A percentile compares a stretch with the other conserved stretches of the same genome.
These are phyloP conservation scores for Autographa gamma DNA, from an alignment of 2,888 invertebrate species.

Conservation along the genomic window DNA sequence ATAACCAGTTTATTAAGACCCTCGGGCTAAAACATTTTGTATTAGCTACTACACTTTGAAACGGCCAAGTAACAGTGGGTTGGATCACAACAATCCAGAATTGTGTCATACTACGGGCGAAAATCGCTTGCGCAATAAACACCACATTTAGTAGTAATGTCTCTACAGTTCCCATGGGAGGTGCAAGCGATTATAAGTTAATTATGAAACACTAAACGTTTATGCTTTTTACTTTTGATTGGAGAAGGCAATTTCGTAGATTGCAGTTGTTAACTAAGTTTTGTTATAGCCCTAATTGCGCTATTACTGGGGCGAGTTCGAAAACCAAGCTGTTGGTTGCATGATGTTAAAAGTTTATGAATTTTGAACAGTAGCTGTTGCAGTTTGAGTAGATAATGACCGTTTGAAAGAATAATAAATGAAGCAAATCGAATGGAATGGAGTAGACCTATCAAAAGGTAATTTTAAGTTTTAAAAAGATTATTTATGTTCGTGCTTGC, in stretches of 20 bases:
- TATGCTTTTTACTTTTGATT: conserved; percentile 48
- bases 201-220: conserved; percentile 62
- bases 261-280: conserved; percentile 38
- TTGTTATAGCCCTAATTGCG: conserved; percentile 41
- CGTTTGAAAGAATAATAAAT: background rate
- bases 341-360: conserved; percentile 20
- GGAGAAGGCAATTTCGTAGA: conserved; percentile 39
- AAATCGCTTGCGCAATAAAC: conserved; percentile 80
- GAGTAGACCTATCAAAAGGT: background rate
- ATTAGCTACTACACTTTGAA: conserved; percentile 14
- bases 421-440: background rate
- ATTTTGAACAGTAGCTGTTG: conserved; percentile 9
- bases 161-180: conserved; percentile 77
- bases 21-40: conserved; percentile 6
- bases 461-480: no score
- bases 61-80: conserved; percentile 58
- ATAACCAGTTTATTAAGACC: conserved; percentile 19
- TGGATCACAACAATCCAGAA: conserved; percentile 63
- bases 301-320: conserved; percentile 18
- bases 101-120: conserved; percentile 77
- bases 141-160: conserved; percentile 65
- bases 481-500: no score
- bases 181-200: conserved; percentile 77
- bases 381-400: conserved; percentile 14
- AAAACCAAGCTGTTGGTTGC: conserved; percentile 22